Percentiles rank a stretch among this genome's conserved stretches.
These are phyloP conservation scores for Parnassius glacialis DNA, from an alignment of 2,888 invertebrate species.

Conservation along the genomic window DNA sequence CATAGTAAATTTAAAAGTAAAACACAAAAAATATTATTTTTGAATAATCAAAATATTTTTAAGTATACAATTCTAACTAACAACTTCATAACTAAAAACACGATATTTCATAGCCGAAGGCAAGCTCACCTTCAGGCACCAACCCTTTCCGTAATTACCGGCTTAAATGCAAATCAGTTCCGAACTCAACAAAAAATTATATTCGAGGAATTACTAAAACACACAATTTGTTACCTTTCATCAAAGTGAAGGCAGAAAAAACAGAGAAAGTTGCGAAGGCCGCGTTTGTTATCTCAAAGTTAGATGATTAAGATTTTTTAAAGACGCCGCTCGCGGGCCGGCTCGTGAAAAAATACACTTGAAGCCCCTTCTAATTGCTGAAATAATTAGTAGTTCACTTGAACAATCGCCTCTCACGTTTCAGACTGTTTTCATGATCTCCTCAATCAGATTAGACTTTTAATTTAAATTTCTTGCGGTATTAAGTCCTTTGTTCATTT, in stretches of 20 bases:
- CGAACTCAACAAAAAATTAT: constrained; percentile 47
- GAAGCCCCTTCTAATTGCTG: constrained; percentile 63
- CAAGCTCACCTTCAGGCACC: constrained; percentile 20
- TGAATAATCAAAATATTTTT: constrained; percentile 1
- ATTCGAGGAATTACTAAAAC: constrained; percentile 39
- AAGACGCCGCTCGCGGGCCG: constrained; percentile 46
- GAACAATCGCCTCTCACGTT: constrained; percentile 48
- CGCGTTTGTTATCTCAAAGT: constrained; percentile 64
- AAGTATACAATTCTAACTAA: constrained; percentile 8
- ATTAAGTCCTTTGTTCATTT: not conserved
- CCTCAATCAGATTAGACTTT: constrained; percentile 1
- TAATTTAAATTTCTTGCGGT: not conserved
- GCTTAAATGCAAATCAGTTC: constrained; percentile 60
- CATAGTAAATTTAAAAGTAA: too few species aligned
- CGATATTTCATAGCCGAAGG: constrained; percentile 22
- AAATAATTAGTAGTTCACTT: constrained; percentile 72
- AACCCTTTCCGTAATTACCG: constrained; percentile 39
- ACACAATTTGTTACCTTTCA: constrained; percentile 43
- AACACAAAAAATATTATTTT: too few species aligned
- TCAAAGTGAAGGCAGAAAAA: constrained; percentile 37
- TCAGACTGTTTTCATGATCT: constrained; percentile 16
- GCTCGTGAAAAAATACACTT: constrained; percentile 49
- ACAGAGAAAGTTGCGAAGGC: constrained; percentile 35
- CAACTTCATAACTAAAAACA: constrained; percentile 16
- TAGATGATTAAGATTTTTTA: constrained; percentile 68